Evolutionary conservation across 2,113 vertebrate genomes (phyloP).

Genomic region (Mobula hypostoma): DNA sequence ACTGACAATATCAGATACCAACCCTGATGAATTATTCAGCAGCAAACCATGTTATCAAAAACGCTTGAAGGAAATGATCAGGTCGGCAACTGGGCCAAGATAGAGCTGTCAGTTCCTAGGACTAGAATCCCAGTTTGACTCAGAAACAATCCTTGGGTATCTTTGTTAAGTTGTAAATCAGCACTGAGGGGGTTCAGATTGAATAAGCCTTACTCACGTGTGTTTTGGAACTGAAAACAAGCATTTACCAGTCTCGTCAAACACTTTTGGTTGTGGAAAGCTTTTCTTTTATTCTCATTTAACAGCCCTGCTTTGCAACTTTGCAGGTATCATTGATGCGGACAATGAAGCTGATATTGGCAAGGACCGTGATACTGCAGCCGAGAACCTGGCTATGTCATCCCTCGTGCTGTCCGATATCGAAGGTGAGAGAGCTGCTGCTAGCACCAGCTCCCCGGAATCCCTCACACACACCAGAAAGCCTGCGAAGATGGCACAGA

Average conservation of each 20-base stretch:
- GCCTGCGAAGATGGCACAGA: neutral
- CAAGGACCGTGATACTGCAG: neutral
- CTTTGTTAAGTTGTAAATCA: slow-evolving; percentile 1
- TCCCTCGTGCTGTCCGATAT: neutral
- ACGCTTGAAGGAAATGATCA: neutral
- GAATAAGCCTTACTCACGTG: neutral
- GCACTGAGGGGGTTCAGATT: neutral
- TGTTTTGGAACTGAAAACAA: neutral
- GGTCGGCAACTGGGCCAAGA: neutral
- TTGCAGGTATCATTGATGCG: neutral
- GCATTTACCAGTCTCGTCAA: neutral
- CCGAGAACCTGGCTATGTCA: neutral
- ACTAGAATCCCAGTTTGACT: neutral
- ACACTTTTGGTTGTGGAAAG: neutral
- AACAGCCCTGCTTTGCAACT: neutral
- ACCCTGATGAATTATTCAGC: neutral
- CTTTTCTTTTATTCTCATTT: neutral
- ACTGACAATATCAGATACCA: neutral
- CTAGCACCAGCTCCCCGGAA: neutral
- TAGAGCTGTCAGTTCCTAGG: neutral
- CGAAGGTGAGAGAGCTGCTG: neutral
- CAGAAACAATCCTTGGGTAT: neutral
- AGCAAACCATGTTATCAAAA: neutral
- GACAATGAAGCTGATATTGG: neutral
- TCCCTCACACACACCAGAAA: neutral